phyloP scores from a whole-genome alignment of 1,140 invertebrate genomes.

The Drosophila sulfurigaster region DNA sequence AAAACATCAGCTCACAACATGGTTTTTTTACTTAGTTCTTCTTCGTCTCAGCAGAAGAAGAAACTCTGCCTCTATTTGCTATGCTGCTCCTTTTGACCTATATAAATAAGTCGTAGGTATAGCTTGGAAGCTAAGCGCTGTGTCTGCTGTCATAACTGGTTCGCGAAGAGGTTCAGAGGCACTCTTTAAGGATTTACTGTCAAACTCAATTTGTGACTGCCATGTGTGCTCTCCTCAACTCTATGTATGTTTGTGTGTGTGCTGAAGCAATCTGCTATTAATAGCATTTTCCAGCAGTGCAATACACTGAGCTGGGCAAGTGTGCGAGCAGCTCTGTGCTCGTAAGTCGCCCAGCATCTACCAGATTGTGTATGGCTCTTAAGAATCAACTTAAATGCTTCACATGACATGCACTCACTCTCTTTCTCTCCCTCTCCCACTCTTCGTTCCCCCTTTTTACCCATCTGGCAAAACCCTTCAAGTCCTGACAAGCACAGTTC shows the following conservation, averaged over 20 bases:
- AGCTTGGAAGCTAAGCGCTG: constrained; percentile 12
- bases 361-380: constrained; percentile 31
- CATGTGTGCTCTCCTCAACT: not conserved
- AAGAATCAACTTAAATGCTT: constrained; percentile 55
- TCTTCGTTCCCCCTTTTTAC: not conserved
- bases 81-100: constrained; percentile 27
- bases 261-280: constrained; percentile 66
- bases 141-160: constrained; percentile 60
- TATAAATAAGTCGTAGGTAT: constrained; percentile 13
- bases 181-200: constrained; percentile 50
- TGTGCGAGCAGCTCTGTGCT: not conserved
- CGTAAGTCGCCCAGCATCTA: constrained; percentile 23
- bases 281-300: constrained; percentile 44
- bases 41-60: not conserved
- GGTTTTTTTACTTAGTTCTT: constrained; percentile 63
- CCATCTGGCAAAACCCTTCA: constrained; percentile 4
- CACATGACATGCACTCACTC: constrained; percentile 18
- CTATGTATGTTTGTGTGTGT: constrained; percentile 3
- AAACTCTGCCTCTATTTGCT: no score
- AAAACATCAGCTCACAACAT: constrained; percentile 52
- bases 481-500: not conserved
- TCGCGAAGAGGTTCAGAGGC: constrained; percentile 43
- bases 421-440: not conserved
- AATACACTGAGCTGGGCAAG: constrained; percentile 10
- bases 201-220: constrained; percentile 29